Base-by-base conservation (phyloP, 2,797 vertebrate species). In the Chrysocyon brachyurus region DNA sequence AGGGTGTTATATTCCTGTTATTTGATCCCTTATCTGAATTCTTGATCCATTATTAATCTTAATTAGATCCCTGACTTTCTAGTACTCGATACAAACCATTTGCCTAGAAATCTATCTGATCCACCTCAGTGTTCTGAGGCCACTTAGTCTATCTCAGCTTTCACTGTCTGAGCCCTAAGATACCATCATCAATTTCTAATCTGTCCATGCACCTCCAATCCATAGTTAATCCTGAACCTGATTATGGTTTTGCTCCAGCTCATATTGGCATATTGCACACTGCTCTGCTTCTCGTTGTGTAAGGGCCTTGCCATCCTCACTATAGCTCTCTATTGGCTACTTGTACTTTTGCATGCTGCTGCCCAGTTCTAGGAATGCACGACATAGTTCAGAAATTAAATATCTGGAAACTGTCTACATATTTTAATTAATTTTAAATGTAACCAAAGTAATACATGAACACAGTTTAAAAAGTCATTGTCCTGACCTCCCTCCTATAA, bases 361-460 rank as follows among this genome's bases (percentile, higher is more conserved):
- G n/a, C 36, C 72, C 36, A 81, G 12, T 61, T 96, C 70, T 79
- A 90, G 52, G 19, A 90, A 46, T 75, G 12, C 31, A 72, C 10
- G 21, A 70, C 4, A 9, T 73, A 70, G 28, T 31, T 81, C 36
- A 92, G 61, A 81, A 84, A 84, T 61, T 2, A 68, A 79, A 75
- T 4, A 57, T 66, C 16, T 56, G 56, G 4, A 95, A 77, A 36
- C 52, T 5, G 24, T 17, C 84, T 81, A 91, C 4, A 15, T 66
- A 73, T 73, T 95, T 95, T 90, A 77, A 91, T 31, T 95, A 73
- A 12, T 54, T 82, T 77, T 64, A 90, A 92, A 79, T 79, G 64
- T 66, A 85, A 88, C 66, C 28, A 78, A 87, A 93, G 31, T 90
- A 77, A 40, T 52, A 91, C 22, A 77, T 54, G 28, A 33, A 46